phyloP scores from a whole-genome alignment of 2,888 invertebrate genomes.

The Hermaeophaga mercurialis region DNA sequence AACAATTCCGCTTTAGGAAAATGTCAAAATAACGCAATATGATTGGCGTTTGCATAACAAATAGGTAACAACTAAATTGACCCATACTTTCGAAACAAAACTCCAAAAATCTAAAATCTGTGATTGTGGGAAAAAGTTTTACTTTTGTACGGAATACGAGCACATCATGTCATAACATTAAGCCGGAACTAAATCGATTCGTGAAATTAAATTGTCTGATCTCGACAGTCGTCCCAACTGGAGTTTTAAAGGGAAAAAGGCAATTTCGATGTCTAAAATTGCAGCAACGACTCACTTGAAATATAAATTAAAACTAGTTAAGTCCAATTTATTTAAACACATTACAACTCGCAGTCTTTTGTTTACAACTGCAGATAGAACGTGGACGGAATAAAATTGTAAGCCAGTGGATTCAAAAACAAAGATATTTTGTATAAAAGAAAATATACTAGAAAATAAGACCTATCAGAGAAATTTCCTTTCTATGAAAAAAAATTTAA shows the following conservation, averaged over 20 bases:
- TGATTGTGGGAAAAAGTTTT: too few relatives aligned
- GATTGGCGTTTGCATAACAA: too few relatives aligned
- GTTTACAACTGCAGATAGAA: slow-evolving; percentile 33
- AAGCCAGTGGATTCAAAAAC: not conserved
- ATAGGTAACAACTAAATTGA: too few relatives aligned
- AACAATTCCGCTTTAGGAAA: too few relatives aligned
- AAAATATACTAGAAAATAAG: too few relatives aligned
- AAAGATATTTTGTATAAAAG: not conserved
- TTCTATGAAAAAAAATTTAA: too few relatives aligned
- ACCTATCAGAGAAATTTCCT: too few relatives aligned
- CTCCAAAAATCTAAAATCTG: too few relatives aligned
- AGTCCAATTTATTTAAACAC: slow-evolving; percentile 29
- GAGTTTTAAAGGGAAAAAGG: slow-evolving; percentile 4
- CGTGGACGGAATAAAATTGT: slow-evolving; percentile 31
- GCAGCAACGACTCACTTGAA: slow-evolving; percentile 6
- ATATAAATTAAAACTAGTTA: slow-evolving; percentile 21
- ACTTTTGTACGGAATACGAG: not conserved
- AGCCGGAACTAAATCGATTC: not conserved
- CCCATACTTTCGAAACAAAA: too few relatives aligned
- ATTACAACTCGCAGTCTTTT: slow-evolving; percentile 14
- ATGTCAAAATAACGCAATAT: too few relatives aligned
- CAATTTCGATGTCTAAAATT: slow-evolving; percentile 5
- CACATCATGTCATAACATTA: not conserved
- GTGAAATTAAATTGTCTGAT: slow-evolving; percentile 13
- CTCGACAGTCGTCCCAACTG: not conserved